Evolutionary conservation across 1,140 invertebrate genomes (phyloP).

Genomic region (Eumaeus atala): DNA sequence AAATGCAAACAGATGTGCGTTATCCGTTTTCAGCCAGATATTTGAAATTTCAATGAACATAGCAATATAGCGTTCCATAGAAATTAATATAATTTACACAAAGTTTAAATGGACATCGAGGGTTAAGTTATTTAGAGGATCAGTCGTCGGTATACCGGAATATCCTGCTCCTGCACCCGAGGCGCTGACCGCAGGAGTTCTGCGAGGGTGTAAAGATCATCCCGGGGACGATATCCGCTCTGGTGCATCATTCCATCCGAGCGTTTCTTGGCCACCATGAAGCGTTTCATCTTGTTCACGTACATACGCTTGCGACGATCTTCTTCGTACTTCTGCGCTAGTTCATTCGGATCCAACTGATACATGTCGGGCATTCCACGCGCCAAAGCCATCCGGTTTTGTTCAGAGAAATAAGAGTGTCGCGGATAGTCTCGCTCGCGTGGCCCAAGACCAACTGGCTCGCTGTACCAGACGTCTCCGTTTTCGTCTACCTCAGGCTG

Average conservation of each 20-base stretch:
- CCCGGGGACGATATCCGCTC: slow-evolving; percentile 58
- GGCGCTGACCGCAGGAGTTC: slow-evolving; percentile 67
- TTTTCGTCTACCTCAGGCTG: slow-evolving; percentile 60
- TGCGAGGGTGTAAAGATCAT: slow-evolving; percentile 68
- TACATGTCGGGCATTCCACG: slow-evolving; percentile 56
- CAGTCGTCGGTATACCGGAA: slow-evolving; percentile 67
- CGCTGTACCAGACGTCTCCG: slow-evolving; percentile 67
- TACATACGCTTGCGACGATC: slow-evolving; percentile 69
- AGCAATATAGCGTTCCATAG: slow-evolving; percentile 1
- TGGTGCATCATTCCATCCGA: slow-evolving; percentile 55
- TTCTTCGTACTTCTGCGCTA: slow-evolving; percentile 60
- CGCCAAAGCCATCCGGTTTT: slow-evolving; percentile 55
- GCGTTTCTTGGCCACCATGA: slow-evolving; percentile 71
- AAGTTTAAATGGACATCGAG: slow-evolving; percentile 37
- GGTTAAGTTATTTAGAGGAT: slow-evolving; percentile 56
- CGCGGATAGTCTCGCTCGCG: slow-evolving; percentile 57
- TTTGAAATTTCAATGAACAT: not conserved
- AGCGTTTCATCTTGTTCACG: slow-evolving; percentile 66
- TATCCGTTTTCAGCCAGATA: not conserved
- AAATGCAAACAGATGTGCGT: slow-evolving; percentile 1
- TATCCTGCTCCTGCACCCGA: slow-evolving; percentile 60
- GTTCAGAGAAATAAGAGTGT: slow-evolving; percentile 64
- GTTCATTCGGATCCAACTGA: slow-evolving; percentile 54
- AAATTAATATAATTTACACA: slow-evolving; percentile 20
- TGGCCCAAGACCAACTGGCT: slow-evolving; percentile 53